A percentile compares a stretch with the other conserved stretches of the same genome.
Evolutionary conservation across 2,113 vertebrate genomes (phyloP).

Genomic region (Xiphophorus couchianus): DNA sequence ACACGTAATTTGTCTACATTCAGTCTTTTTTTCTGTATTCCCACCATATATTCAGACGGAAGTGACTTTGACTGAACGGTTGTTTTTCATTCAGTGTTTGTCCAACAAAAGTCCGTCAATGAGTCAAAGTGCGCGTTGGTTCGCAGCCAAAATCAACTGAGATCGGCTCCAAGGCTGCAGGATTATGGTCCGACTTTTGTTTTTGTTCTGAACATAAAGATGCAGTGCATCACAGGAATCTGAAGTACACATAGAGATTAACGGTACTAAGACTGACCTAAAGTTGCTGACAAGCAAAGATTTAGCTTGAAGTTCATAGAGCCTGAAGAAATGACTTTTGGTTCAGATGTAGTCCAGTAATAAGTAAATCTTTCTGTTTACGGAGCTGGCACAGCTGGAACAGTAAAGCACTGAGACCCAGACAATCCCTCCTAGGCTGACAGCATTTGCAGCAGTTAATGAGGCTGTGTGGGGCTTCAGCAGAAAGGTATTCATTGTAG

Average conservation of each 20-base stretch:
- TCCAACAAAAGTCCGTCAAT: neutral
- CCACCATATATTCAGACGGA: neutral
- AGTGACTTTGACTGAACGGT: neutral
- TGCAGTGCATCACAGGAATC: neutral
- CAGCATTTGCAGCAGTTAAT: too few species aligned
- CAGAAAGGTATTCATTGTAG: too few species aligned
- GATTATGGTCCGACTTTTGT: neutral
- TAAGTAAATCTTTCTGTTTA: too few species aligned
- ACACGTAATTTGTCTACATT: neutral
- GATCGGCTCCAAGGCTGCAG: neutral
- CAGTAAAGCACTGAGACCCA: too few species aligned
- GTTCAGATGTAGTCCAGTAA: too few species aligned
- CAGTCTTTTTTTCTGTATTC: neutral
- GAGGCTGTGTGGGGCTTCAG: too few species aligned
- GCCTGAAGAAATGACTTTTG: too few species aligned
- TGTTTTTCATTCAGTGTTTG: neutral
- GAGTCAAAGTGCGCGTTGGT: neutral
- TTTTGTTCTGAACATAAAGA: neutral
- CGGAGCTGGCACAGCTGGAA: too few species aligned
- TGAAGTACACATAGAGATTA: neutral
- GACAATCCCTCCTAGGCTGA: too few species aligned
- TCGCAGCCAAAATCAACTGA: neutral
- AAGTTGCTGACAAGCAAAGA: too few species aligned
- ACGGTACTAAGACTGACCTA: neutral
- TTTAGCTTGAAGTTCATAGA: neutral